A percentile compares a stretch with the other conserved stretches of the same genome.
These are phyloP conservation scores for Megaleporinus macrocephalus DNA, from an alignment of 2,113 vertebrate species.

Conservation along the genomic window DNA sequence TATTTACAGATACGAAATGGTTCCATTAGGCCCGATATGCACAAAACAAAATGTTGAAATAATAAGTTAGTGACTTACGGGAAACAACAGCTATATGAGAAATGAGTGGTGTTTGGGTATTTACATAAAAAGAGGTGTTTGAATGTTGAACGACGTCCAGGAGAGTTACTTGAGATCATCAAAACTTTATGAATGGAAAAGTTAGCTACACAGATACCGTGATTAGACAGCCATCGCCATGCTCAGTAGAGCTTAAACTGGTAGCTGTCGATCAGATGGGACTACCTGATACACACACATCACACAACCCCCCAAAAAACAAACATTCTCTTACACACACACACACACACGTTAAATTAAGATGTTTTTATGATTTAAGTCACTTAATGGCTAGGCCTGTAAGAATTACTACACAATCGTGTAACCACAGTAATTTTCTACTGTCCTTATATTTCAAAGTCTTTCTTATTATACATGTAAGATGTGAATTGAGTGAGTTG, in stretches of 20 bases:
- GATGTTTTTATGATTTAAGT: no score
- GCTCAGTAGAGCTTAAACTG: background rate
- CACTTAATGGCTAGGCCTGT: no score
- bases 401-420: no score
- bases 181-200: conserved; percentile 26
- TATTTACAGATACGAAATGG: background rate
- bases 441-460: no score
- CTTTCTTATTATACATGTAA: no score
- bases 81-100: background rate
- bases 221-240: background rate
- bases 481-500: no score
- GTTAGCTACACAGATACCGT: background rate
- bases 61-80: background rate
- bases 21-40: background rate
- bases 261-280: background rate
- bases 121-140: background rate
- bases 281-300: background rate
- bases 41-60: background rate
- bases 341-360: background rate
- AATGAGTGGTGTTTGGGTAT: background rate
- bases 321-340: no score
- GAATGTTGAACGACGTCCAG: conserved; percentile 13
- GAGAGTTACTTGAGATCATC: conserved; percentile 13
- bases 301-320: no score
- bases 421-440: no score